Conservation (phyloP, 2,113 vertebrate genomes). For the Oplegnathus fasciatus region DNA sequence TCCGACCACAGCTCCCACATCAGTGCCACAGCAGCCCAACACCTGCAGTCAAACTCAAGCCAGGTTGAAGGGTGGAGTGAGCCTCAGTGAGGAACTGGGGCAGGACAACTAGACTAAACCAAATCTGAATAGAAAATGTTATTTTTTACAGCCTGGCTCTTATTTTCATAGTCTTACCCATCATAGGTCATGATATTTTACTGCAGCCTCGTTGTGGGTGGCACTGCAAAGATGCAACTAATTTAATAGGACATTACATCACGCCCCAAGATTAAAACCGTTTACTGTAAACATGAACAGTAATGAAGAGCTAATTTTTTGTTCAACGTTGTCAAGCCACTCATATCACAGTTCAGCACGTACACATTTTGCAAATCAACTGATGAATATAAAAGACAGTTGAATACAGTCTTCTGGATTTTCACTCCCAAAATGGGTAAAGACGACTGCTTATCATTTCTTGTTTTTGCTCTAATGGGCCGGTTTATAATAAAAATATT, state of each 20-base stretch:
- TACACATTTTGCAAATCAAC: background rate
- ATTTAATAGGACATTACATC: background rate
- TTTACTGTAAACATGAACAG: background rate
- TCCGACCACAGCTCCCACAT: conserved; percentile 37
- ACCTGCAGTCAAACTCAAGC: conserved; percentile 42
- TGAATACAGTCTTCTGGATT: background rate
- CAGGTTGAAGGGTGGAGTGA: conserved; percentile 19
- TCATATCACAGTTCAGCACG: too few relatives aligned
- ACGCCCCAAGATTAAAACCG: background rate
- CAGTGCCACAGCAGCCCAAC: conserved; percentile 33
- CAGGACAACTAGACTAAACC: background rate
- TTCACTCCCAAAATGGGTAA: background rate
- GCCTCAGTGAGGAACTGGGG: conserved; percentile 17
- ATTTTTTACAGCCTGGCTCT: background rate
- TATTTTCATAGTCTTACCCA: background rate
- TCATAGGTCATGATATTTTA: background rate
- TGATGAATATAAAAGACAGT: background rate
- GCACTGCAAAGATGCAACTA: background rate
- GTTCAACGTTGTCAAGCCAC: background rate
- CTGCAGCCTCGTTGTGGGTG: background rate
- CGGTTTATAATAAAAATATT: background rate
- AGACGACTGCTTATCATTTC: background rate
- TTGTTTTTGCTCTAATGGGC: background rate
- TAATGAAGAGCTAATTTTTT: background rate
- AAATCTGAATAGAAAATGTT: background rate